Evolutionary conservation across 2,888 invertebrate genomes (phyloP).

Genomic region (Pammene fasciana): DNA sequence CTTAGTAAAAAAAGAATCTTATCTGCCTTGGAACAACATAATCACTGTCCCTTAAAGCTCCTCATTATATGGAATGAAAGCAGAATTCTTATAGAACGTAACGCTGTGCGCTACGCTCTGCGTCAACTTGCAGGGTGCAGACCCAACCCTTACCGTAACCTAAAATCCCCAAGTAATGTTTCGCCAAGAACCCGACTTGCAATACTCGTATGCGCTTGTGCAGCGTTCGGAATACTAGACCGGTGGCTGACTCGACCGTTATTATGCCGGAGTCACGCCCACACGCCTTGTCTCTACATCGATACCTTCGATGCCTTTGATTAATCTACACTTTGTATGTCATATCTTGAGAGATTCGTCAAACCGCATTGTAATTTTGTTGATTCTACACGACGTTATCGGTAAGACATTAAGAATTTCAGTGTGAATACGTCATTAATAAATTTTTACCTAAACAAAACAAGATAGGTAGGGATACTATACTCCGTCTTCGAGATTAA

Average conservation of each 20-base stretch:
- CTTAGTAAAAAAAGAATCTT: too few relatives aligned
- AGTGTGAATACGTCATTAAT: neutral
- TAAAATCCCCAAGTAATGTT: too few relatives aligned
- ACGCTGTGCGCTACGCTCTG: too few relatives aligned
- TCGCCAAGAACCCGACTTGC: neutral
- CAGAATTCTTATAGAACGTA: too few relatives aligned
- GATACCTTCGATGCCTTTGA: slow-evolving; percentile 18
- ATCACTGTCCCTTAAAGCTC: too few relatives aligned
- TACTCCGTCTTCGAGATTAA: too few relatives aligned
- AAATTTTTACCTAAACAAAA: too few relatives aligned
- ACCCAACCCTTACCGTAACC: too few relatives aligned
- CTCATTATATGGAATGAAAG: too few relatives aligned
- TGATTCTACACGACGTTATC: slow-evolving; percentile 3
- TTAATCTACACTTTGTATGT: slow-evolving; percentile 19
- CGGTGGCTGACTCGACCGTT: slow-evolving; percentile 47
- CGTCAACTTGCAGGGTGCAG: too few relatives aligned
- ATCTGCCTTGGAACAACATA: too few relatives aligned
- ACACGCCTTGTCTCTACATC: slow-evolving; percentile 39
- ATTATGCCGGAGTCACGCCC: slow-evolving; percentile 48
- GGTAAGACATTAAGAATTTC: neutral
- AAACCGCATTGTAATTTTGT: slow-evolving; percentile 43
- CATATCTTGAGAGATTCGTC: slow-evolving; percentile 10
- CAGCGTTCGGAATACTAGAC: neutral
- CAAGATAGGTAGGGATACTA: too few relatives aligned
- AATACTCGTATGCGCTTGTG: neutral